phyloP scores from a whole-genome alignment of 2,888 invertebrate genomes.

The Metalampra italica region DNA sequence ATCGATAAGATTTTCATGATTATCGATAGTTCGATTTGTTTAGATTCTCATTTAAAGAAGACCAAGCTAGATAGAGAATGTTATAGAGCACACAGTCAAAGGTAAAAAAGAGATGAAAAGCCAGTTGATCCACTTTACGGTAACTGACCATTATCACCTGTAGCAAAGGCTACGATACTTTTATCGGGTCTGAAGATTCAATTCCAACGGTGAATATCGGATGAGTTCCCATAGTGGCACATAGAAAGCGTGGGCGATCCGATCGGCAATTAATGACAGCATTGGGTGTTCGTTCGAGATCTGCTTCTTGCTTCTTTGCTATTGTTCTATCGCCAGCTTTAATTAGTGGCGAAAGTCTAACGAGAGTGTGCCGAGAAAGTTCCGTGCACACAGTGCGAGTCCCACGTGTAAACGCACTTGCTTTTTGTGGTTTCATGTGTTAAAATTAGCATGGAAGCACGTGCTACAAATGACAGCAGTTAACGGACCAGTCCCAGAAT shows the following conservation, averaged over 20 bases:
- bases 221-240: conserved; percentile 20
- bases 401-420: conserved; percentile 29
- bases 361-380: conserved; percentile 68
- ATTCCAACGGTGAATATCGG: neutral
- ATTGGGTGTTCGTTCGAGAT: conserved; percentile 58
- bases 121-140: too few relatives aligned
- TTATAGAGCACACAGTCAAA: too few relatives aligned
- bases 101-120: too few relatives aligned
- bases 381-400: conserved; percentile 39
- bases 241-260: conserved; percentile 73
- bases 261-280: conserved; percentile 70
- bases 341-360: conserved; percentile 75
- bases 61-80: too few relatives aligned
- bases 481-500: too few relatives aligned
- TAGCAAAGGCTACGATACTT: too few relatives aligned
- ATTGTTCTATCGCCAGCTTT: conserved; percentile 69
- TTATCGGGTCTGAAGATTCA: too few relatives aligned
- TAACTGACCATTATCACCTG: too few relatives aligned
- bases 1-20: too few relatives aligned
- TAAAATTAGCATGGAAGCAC: neutral
- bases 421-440: neutral
- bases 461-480: neutral
- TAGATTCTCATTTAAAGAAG: too few relatives aligned
- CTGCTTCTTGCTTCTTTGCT: conserved; percentile 27
- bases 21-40: too few relatives aligned